These are phyloP conservation scores for Brachyptera risi DNA, from an alignment of 2,888 invertebrate species.

Conservation along the genomic window DNA sequence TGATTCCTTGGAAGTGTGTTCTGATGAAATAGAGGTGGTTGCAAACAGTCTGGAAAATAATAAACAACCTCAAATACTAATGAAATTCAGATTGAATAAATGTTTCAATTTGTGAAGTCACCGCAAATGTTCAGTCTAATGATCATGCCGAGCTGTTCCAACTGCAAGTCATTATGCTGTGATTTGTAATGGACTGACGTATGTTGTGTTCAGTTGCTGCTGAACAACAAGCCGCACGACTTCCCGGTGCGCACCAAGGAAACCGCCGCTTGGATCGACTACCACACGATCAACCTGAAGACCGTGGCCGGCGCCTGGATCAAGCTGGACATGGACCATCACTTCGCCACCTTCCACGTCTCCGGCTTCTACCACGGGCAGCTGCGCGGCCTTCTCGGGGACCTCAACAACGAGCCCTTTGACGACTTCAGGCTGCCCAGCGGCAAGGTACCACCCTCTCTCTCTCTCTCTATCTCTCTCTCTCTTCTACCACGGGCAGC, in stretches of 20 bases:
- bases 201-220: slow-evolving; percentile 41
- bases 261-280: slow-evolving; percentile 57
- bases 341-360: slow-evolving; percentile 65
- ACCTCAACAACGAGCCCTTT: slow-evolving; percentile 81
- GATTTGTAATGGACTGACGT: too few relatives aligned
- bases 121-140: too few relatives aligned
- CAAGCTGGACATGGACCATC: slow-evolving; percentile 50
- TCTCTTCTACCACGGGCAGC: too few relatives aligned
- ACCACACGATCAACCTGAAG: slow-evolving; percentile 51
- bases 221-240: slow-evolving; percentile 65
- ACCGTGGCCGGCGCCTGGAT: slow-evolving; percentile 62
- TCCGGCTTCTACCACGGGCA: slow-evolving; percentile 86
- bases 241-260: slow-evolving; percentile 60
- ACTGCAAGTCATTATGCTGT: too few relatives aligned
- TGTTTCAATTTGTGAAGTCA: too few relatives aligned
- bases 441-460: slow-evolving; percentile 49
- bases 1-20: too few relatives aligned
- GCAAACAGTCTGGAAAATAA: too few relatives aligned
- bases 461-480: too few relatives aligned
- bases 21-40: too few relatives aligned
- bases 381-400: slow-evolving; percentile 81
- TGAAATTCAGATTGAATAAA: too few relatives aligned
- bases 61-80: not conserved
- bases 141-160: too few relatives aligned
- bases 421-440: slow-evolving; percentile 77